Evolutionary conservation across 2,797 vertebrate species (phyloP).

Genomic region (Streptopelia turtur): DNA sequence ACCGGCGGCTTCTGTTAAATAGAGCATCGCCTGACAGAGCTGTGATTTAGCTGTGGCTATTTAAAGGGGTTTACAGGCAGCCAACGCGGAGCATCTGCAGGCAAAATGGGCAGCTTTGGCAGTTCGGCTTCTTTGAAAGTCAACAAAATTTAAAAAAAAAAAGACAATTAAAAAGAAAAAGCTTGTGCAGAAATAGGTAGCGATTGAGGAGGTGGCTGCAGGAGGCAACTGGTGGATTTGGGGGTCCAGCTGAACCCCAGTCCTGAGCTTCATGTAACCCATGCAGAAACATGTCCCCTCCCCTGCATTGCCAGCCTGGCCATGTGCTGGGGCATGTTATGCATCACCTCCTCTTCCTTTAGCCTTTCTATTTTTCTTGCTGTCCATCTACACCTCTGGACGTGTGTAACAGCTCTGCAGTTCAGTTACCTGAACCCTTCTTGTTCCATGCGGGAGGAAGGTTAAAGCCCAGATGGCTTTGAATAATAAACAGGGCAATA

Average conservation of each 20-base stretch:
- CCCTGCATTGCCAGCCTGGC: neutral
- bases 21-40: conserved; percentile 65
- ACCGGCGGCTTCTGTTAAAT: conserved; percentile 55
- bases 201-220: neutral
- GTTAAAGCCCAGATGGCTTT: neutral
- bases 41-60: conserved; percentile 59
- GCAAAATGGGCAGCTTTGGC: conserved; percentile 18
- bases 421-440: neutral
- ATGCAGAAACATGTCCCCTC: neutral
- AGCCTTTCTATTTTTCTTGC: neutral
- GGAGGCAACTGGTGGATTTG: neutral
- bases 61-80: conserved; percentile 41
- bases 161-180: too few species aligned
- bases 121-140: neutral
- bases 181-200: neutral
- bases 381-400: neutral
- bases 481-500: neutral
- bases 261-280: too few species aligned
- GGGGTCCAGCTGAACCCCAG: neutral
- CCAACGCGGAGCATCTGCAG: conserved; percentile 58
- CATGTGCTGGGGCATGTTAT: neutral
- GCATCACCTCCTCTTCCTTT: neutral
- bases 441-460: neutral
- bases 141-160: neutral
- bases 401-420: neutral